Evolutionary conservation across 2,888 invertebrate species (phyloP).

Genomic region (Heliothis peltigera): DNA sequence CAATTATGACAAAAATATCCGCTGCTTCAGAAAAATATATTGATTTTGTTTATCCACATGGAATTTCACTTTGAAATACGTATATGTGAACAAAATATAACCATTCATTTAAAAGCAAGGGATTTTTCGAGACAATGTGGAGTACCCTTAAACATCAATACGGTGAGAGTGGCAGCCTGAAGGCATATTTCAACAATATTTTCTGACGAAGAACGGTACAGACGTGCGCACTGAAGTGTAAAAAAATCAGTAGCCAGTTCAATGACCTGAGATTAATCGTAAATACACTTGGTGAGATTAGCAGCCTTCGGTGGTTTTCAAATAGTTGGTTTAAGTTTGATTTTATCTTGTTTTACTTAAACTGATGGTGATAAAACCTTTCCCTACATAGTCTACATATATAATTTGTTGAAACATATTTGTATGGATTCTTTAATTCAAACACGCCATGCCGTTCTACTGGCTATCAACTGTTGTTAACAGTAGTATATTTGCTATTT

Average conservation of each 20-base stretch:
- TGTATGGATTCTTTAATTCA: constrained; percentile 20
- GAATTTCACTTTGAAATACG: constrained; percentile 13
- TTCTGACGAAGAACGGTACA: constrained; percentile 7
- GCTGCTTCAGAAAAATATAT: background rate
- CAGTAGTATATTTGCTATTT: no score
- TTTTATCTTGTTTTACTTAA: background rate
- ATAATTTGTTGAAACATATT: background rate
- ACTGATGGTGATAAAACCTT: background rate
- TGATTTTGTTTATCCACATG: constrained; percentile 28
- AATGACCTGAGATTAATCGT: constrained; percentile 15
- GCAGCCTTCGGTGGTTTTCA: background rate
- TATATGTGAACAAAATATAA: constrained; percentile 16
- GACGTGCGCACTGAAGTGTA: constrained; percentile 3
- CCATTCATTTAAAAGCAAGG: constrained; percentile 23
- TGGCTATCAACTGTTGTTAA: no score
- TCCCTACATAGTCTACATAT: background rate
- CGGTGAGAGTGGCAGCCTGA: constrained; percentile 17
- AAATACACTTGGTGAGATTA: background rate
- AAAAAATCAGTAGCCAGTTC: constrained; percentile 23
- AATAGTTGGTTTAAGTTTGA: background rate
- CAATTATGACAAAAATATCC: no score
- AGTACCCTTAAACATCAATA: constrained; percentile 38
- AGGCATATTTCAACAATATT: constrained; percentile 38
- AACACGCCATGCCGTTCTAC: no score
- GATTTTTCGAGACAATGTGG: constrained; percentile 14